Evolutionary conservation across 2,797 vertebrate species (phyloP), one percentile per base, ranked within the genome.

Genomic region (Hypotaenidia okinawae): DNA sequence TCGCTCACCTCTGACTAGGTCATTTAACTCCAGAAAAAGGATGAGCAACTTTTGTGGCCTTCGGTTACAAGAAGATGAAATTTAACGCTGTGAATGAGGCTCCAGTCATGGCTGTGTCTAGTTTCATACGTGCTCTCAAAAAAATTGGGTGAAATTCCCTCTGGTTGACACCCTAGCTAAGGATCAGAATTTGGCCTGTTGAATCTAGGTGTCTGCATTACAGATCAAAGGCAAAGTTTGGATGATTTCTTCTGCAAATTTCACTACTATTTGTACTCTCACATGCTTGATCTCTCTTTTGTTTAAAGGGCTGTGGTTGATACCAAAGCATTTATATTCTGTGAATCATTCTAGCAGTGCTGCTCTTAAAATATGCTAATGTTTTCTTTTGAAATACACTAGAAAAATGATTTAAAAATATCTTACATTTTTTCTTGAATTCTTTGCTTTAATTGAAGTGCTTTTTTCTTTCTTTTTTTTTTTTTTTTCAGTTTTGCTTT

Each of bases 311-410:
- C 45, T 89, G 76, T 59, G 27, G 54, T 80, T 94, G 91, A 83
- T 70, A 90, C 39, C 69, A 61, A 35, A 57, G 47, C 39, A 28
- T 91, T 89, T 89, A 57, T 66, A 77, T 64, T 92, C 94, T 66
- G 25, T 61, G 74, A 88, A 67, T 93, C 68, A 73, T 87, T 87
- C 64, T 76, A 82, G 73, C 69, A 90, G 78, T 1, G 32, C n/a
- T 74, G 51, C 32, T 96, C 77, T 91, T 80, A 89, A 94, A 95
- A 90, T 82, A 94, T 85, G 93, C 73, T 94, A 91, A 95, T 97
- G 90, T 91, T 90, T 94, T 93, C 88, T 89, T 97, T 97, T 94
- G 93, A 97, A 97, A 96, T 88, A 45, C 33, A 70, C 82, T n/a
- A 43, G 52, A 54, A 91, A 93, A 94, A 92, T 89, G 13, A 58